Conservation (phyloP, 2,113 vertebrate species). For the Embiotoca jacksoni region DNA sequence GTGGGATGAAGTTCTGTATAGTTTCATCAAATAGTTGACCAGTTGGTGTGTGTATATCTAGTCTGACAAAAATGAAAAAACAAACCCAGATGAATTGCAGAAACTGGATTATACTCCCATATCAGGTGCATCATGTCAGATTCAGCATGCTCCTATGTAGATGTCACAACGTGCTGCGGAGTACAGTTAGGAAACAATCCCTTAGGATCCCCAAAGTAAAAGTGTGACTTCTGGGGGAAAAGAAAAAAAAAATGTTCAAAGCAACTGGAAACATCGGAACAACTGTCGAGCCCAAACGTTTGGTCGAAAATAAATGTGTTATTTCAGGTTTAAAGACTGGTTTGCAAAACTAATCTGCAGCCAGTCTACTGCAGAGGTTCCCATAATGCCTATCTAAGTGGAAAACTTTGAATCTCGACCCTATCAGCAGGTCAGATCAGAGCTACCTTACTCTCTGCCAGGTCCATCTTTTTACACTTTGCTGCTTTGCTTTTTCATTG, state of each 20-base stretch:
- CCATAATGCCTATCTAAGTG: neutral
- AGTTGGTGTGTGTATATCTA: neutral
- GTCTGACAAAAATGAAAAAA: neutral
- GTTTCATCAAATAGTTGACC: slow-evolving; percentile 13
- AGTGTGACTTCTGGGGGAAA: neutral
- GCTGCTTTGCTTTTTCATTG: slow-evolving; percentile 12
- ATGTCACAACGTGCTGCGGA: neutral
- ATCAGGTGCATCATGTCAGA: neutral
- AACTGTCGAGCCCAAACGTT: neutral
- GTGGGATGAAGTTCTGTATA: slow-evolving; percentile 7
- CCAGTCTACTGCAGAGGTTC: neutral
- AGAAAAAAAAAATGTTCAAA: neutral
- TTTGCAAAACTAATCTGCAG: slow-evolving; percentile 13
- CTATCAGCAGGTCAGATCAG: slow-evolving; percentile 3
- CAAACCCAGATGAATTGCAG: neutral
- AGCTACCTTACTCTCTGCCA: neutral
- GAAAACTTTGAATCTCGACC: neutral
- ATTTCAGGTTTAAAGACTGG: slow-evolving; percentile 5
- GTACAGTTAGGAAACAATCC: neutral
- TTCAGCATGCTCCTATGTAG: neutral
- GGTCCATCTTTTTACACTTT: slow-evolving; percentile 9
- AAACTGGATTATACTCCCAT: neutral
- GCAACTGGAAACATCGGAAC: neutral
- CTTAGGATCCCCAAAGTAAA: neutral
- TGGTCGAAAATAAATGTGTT: neutral